Evolutionary conservation across 2,888 invertebrate species (phyloP).

Genomic region (Auanema freiburgensis): DNA sequence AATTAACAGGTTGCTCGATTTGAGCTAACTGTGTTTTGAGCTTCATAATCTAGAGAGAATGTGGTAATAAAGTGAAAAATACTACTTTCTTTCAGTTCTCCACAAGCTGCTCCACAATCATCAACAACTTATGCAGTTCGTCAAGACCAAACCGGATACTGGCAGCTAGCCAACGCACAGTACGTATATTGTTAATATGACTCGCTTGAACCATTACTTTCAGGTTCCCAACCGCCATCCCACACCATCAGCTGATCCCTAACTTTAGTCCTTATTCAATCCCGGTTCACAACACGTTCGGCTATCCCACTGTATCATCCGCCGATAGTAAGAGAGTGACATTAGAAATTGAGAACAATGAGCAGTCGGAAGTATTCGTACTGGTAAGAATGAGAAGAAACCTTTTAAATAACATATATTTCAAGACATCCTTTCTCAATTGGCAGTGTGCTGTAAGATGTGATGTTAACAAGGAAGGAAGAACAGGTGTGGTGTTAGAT

Average conservation of each 20-base stretch:
- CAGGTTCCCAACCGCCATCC: background rate
- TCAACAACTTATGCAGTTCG: conserved; percentile 14
- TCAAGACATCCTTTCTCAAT: conserved; percentile 55
- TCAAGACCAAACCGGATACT: conserved; percentile 13
- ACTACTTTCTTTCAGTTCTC: conserved; percentile 12
- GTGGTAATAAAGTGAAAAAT: background rate
- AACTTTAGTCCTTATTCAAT: conserved; percentile 2
- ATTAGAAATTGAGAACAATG: conserved; percentile 41
- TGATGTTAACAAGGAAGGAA: conserved; percentile 28
- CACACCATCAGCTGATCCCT: background rate
- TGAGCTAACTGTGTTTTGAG: background rate
- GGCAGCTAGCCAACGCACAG: conserved; percentile 14
- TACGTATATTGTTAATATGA: background rate
- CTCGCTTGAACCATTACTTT: no score
- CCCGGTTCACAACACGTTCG: conserved; percentile 7
- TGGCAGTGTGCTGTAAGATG: conserved; percentile 57
- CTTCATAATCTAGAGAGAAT: background rate
- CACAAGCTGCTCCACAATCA: conserved; percentile 6
- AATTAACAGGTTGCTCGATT: background rate
- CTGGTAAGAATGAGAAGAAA: conserved; percentile 24
- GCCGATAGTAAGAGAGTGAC: conserved; percentile 36
- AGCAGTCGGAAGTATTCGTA: conserved; percentile 45
- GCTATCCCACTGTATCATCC: conserved; percentile 24
- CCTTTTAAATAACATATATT: background rate
- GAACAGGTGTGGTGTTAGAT: conserved; percentile 48